Percentiles rank a stretch among this genome's conserved stretches.
Evolutionary conservation across 2,113 vertebrate genomes (phyloP).

Genomic region (Mirza zaza): DNA sequence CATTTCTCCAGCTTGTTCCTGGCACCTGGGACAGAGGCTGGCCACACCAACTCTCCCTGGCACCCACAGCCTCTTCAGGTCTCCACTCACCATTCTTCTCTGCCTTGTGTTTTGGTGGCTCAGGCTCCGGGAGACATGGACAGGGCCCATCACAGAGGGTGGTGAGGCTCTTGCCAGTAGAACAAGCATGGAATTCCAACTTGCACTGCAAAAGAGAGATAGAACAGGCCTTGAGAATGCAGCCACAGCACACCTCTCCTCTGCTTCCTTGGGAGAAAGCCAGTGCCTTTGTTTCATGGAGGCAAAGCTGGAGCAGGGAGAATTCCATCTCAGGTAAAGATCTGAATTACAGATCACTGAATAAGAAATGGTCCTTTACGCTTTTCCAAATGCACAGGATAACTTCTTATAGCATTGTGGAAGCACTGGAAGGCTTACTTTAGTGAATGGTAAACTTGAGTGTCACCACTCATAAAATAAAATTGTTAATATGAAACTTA

Average conservation of each 20-base stretch:
- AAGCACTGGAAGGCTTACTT: not conserved
- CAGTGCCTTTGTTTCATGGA: not conserved
- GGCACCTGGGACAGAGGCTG: not conserved
- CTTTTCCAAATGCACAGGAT: not conserved
- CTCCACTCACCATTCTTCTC: slow-evolving; percentile 90
- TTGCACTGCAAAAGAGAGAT: slow-evolving; percentile 90
- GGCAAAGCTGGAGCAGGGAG: not conserved
- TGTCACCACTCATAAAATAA: not conserved
- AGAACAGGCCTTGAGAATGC: not conserved
- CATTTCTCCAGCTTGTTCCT: not conserved
- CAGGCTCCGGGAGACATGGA: slow-evolving; percentile 91
- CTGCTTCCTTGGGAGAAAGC: not conserved
- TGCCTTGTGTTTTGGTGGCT: slow-evolving; percentile 83
- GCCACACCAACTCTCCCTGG: fast-evolving
- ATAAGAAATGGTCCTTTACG: not conserved
- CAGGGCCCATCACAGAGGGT: slow-evolving; percentile 93
- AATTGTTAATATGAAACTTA: not conserved
- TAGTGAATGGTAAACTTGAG: not conserved
- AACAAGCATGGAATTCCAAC: slow-evolving; percentile 94
- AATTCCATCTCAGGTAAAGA: not conserved
- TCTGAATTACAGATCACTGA: not conserved
- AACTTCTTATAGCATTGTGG: not conserved
- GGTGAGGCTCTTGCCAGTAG: slow-evolving; percentile 90
- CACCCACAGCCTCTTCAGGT: fast-evolving
- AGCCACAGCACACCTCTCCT: not conserved